Conservation (phyloP, 2,888 invertebrate species). For the Dorcus parallelipipedus region DNA sequence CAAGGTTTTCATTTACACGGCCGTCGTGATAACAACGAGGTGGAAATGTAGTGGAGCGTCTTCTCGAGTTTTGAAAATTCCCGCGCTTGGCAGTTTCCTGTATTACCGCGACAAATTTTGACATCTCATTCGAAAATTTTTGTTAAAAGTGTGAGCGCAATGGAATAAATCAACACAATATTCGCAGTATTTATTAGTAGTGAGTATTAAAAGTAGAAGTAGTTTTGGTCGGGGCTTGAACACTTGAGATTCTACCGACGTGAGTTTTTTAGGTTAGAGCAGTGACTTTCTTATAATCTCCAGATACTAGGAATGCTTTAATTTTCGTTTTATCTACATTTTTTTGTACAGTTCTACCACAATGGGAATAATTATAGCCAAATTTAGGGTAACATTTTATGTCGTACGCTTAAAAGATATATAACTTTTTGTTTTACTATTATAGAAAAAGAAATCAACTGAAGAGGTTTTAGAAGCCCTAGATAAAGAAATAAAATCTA, state of each 20-base stretch:
- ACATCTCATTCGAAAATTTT: slow-evolving; percentile 23
- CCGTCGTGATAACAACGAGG: no score
- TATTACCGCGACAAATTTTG: slow-evolving; percentile 15
- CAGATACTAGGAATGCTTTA: slow-evolving; percentile 9
- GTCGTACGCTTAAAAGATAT: background rate
- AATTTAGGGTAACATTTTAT: slow-evolving; percentile 59
- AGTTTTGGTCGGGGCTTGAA: background rate
- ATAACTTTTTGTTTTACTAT: slow-evolving; percentile 21
- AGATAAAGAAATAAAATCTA: slow-evolving; percentile 74
- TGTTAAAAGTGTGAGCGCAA: slow-evolving; percentile 15
- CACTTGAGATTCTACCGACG: background rate
- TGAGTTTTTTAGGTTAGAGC: slow-evolving; percentile 14
- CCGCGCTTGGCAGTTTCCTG: slow-evolving; percentile 5
- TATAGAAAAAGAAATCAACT: slow-evolving; percentile 57
- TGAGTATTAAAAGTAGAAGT: slow-evolving; percentile 4
- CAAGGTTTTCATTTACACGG: no score
- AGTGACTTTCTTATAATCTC: slow-evolving; percentile 9
- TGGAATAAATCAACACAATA: slow-evolving; percentile 15
- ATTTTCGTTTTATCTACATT: background rate
- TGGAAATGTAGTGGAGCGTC: no score
- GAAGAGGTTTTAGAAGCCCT: slow-evolving; percentile 64
- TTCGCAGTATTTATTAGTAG: slow-evolving; percentile 6
- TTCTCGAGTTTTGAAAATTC: background rate
- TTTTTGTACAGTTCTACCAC: slow-evolving; percentile 25
- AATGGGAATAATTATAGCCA: slow-evolving; percentile 66